Evolutionary conservation across 1,140 invertebrate genomes (phyloP), one percentile per base, ranked within the genome.

Genomic region (Platyura marginata): DNA sequence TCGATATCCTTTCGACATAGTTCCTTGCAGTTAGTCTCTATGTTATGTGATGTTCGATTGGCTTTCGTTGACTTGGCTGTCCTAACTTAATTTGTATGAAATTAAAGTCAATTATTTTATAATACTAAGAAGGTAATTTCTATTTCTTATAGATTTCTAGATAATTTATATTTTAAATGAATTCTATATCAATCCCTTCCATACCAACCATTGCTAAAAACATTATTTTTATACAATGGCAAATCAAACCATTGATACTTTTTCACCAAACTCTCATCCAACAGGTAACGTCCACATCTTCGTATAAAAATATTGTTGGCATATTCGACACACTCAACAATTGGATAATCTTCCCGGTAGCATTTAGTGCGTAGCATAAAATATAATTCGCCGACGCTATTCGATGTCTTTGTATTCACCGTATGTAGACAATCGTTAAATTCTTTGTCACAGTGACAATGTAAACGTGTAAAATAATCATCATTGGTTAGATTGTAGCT

Each of bases 311-410:
- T 52, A 21, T 52, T 51, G 22, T 40, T 49, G 38, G 53, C 51
- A 46, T 57, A 61, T 50, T 64, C 58, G 40, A 63, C 64, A 55
- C 79, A 83, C 2, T 59, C 57, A 1, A 62, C 61, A 20, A 72
- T 69, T 3, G 76, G 77, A 55, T 75, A 74, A 44, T 81, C 76
- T n/a, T 69, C 46, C 42, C 67, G 67, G 48, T 71, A 83, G 53
- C 81, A 83, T 52, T 73, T 61, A 1, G 73, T 76, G 29, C 71
- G 65, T 15, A 81, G 60, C 2, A 68, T 71, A 54, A 83, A 84
- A 57, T 81, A 85, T 22, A 75, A 52, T 10, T 60, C 60, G 6
- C 79, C 79, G 19, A 85, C 59, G n/a, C 66, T 62, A 8, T 54
- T 61, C 6, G 72, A 65, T 0, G 62, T 54, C 21, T 50, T 46